Conservation (phyloP, 2,888 invertebrate species). For the Belgica antarctica region DNA sequence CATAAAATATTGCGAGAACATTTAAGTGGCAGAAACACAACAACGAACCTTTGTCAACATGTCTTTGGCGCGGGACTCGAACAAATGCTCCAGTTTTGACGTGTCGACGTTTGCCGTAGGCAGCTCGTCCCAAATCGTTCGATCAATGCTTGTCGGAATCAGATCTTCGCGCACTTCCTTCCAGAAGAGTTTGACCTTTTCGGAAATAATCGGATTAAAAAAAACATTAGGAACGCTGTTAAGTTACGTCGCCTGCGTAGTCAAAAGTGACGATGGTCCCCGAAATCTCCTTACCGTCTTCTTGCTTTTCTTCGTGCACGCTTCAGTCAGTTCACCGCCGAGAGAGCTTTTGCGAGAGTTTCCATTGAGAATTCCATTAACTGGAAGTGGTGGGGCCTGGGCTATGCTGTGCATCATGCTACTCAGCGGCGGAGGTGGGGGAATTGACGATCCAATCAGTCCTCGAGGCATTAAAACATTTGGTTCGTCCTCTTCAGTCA, state of each 20-base stretch:
- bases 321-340: constrained; percentile 50
- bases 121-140: constrained; percentile 90
- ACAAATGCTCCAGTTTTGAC: constrained; percentile 90
- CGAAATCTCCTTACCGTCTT: constrained; percentile 69
- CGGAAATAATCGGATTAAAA: too few relatives aligned
- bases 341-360: constrained; percentile 45
- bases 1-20: constrained; percentile 45
- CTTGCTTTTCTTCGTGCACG: constrained; percentile 77
- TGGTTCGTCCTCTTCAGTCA: constrained; percentile 83
- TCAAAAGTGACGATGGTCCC: background rate
- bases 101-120: constrained; percentile 82
- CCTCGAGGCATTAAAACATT: constrained; percentile 70
- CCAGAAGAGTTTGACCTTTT: constrained; percentile 91
- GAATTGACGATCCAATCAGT: constrained; percentile 67
- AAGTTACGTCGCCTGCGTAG: background rate
- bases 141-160: constrained; percentile 61
- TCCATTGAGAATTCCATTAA: too few relatives aligned
- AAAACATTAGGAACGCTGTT: too few relatives aligned
- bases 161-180: constrained; percentile 78
- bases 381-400: constrained; percentile 53
- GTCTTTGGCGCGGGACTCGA: constrained; percentile 95
- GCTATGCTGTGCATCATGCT: background rate
- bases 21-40: constrained; percentile 10
- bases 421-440: constrained; percentile 71
- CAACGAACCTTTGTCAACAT: constrained; percentile 82